These are phyloP conservation scores for Orthosia incerta DNA, from an alignment of 2,888 invertebrate genomes.

Conservation along the genomic window DNA sequence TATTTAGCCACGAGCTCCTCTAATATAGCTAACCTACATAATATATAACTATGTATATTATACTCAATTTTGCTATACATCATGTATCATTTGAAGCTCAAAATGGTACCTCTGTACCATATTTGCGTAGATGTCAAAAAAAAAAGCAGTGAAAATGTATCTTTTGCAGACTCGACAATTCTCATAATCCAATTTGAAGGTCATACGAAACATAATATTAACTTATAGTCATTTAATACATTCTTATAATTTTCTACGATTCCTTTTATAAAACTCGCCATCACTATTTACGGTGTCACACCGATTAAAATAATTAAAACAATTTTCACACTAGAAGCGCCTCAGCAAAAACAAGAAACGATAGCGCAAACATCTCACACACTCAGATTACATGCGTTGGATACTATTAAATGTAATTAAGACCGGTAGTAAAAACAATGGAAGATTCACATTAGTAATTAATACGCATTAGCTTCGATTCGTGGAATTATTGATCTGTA, in stretches of 20 bases:
- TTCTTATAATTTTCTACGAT: too few species aligned
- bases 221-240: not conserved
- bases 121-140: too few species aligned
- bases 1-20: too few species aligned
- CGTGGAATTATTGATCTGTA: constrained; percentile 3
- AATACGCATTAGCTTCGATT: constrained; percentile 16
- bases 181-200: not conserved
- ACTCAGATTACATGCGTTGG: not conserved
- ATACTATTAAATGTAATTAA: constrained; percentile 30
- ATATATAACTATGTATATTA: too few species aligned
- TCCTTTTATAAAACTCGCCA: not conserved
- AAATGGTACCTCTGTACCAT: too few species aligned
- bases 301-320: not conserved
- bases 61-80: too few species aligned
- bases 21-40: too few species aligned
- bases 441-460: constrained; percentile 24
- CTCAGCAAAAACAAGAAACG: constrained; percentile 7
- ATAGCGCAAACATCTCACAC: not conserved
- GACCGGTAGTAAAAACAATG: constrained; percentile 16
- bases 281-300: not conserved
- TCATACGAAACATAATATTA: not conserved
- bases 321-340: not conserved
- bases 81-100: too few species aligned
- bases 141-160: too few species aligned
- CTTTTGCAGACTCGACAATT: not conserved